Base-by-base conservation (phyloP, 2,888 invertebrate genomes). In the Tipula vernalis region DNA sequence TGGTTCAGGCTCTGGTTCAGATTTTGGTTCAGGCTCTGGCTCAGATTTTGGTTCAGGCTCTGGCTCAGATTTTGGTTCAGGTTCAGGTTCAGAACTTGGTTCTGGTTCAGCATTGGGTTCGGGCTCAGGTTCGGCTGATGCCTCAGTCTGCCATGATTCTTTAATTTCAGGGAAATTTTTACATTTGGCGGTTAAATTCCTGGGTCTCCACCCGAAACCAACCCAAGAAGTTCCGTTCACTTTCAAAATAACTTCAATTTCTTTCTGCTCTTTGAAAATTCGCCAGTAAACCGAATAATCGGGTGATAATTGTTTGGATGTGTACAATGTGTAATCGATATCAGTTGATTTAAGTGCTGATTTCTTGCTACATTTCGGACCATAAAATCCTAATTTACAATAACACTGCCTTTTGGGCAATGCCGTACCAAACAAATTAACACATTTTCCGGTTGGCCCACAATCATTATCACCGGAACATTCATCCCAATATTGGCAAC, bases 201-300 rank as follows among this genome's bases (percentile, higher is more conserved):
- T 93, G 0, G 98, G 98, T 87, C 98, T 93, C 98, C 98, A 99
- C n/a, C 99, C 99, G 5, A 99, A 89, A 6, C 95, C 94, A 3
- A 95, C 95, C 92, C 97, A 99, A 13, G 97, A 96, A 0, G 96
- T 96, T 1, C 97, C 95, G 89, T 98, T 97, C n/a, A 96, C 97
- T 86, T 95, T 94, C 92, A 98, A 94, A 0, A 98, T 94, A 36
- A 98, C 93, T 91, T 98, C 98, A 39, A 98, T 92, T 92, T 98
- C 98, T n/a, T 94, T 94, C 44, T 95, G 94, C 87, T 97, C 96
- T 89, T 95, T 94, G 85, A 98, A 90, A 71, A 98, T 94, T 86
- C 96, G 93, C 97, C 98, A 98, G 92, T 96, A 97, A 87, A 98
- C 92, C 42, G 94, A 93, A 91, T 96, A 96, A 88, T 95, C 94